Base-by-base conservation (phyloP, 1,140 invertebrate genomes). In the Cephus cinctus region DNA sequence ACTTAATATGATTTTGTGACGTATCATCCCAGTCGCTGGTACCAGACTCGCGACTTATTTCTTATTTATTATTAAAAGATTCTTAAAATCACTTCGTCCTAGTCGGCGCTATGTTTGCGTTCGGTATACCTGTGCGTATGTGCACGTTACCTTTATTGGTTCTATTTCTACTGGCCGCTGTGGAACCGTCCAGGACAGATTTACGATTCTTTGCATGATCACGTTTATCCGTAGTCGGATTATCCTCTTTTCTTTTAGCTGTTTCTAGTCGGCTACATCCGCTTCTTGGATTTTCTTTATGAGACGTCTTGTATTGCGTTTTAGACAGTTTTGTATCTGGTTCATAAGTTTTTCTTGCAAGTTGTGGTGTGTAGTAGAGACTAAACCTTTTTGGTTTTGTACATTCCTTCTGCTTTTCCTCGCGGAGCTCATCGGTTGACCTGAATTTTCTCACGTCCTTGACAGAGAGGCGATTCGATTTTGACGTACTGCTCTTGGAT, bases 341-440 rank as follows among this genome's bases (percentile, higher is more conserved):
- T 9, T 71, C 63, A 22, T 71, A 71, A 54, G 54, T 64, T 27
- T 73, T 71, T 22, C 69, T 50, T 19, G 57, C 43, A 1, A 61
- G 61, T 32, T 70, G 70, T 1, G 69, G 68, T 4, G 69, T 75
- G 39, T 72, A 72, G 46, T 70, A 69, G 6, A 73, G 36, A 40
- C 67, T 73, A 20, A 69, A 68, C 23, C 68, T 57, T 34, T 75
- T 73, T 1, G 52, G 23, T 27, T 61, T 72, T 4, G 32, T 25
- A 14, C 21, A 61, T 59, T 67, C 15, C 36, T 18, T 22, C 4
- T 61, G 57, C 3, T 63, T 55, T 0, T 67, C 53, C 2, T 73
- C 64, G 15, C 62, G 40, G 14, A 72, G 43, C 42, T 73, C 65
- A 44, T 71, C 65, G 1, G 67, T 66, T 2, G 69, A 73, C 18